Percentiles rank a stretch among this genome's conserved stretches.
Evolutionary conservation across 2,797 vertebrate species (phyloP).

Genomic region (Gymnothorax reevesii): DNA sequence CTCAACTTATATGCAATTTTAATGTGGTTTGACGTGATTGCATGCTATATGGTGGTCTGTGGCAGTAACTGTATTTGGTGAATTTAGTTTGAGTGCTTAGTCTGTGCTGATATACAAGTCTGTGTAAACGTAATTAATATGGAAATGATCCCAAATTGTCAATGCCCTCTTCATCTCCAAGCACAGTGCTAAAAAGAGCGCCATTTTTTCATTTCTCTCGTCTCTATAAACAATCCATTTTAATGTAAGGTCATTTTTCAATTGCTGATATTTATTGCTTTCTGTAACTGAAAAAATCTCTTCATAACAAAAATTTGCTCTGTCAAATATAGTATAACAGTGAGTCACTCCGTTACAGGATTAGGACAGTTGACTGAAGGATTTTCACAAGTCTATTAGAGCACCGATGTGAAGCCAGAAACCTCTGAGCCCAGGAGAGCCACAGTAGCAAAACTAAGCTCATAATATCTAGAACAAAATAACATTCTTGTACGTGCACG

Average conservation of each 20-base stretch:
- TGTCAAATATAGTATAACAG: neutral
- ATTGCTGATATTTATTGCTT: neutral
- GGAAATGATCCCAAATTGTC: neutral
- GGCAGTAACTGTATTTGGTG: neutral
- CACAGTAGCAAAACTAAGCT: neutral
- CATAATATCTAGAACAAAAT: neutral
- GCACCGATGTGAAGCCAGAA: neutral
- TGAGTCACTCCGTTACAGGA: neutral
- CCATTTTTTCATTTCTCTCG: neutral
- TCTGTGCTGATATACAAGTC: neutral
- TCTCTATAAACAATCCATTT: neutral
- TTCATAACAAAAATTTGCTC: neutral
- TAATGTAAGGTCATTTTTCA: neutral
- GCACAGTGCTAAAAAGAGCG: neutral
- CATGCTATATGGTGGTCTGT: neutral
- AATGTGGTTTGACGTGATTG: neutral
- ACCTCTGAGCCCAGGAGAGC: neutral
- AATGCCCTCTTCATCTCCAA: neutral
- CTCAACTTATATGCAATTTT: neutral
- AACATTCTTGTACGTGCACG: neutral
- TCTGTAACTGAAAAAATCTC: neutral
- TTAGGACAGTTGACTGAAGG: neutral
- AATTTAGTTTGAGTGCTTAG: neutral
- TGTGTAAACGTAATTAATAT: neutral
- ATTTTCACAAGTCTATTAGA: neutral